Evolutionary conservation across 2,888 invertebrate species (phyloP).

Genomic region (Agrotis puta): DNA sequence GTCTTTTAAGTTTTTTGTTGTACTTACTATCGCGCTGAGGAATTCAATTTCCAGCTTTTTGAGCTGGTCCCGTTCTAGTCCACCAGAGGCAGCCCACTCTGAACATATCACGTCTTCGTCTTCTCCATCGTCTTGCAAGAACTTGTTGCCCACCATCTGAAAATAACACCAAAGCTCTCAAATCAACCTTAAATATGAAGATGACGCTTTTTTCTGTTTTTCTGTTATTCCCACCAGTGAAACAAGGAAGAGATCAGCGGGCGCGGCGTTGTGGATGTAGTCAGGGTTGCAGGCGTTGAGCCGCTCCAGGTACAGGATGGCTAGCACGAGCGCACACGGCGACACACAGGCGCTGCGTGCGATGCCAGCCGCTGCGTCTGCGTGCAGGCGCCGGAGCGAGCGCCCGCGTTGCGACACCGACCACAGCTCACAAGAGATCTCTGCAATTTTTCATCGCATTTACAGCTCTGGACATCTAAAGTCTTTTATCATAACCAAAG

Average conservation of each 20-base stretch:
- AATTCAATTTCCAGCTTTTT: constrained; percentile 97
- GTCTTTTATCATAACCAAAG: neutral
- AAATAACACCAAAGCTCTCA: constrained; percentile 34
- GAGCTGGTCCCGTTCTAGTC: constrained; percentile 94
- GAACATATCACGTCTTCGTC: constrained; percentile 97
- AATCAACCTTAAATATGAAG: neutral
- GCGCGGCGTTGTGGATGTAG: constrained; percentile 95
- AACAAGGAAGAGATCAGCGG: constrained; percentile 98
- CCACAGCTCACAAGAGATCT: constrained; percentile 96
- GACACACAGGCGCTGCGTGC: constrained; percentile 96
- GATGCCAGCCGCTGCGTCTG: constrained; percentile 94
- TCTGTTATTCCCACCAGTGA: constrained; percentile 93
- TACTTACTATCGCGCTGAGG: constrained; percentile 96
- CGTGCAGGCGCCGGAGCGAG: constrained; percentile 94
- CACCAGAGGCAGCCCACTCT: constrained; percentile 97
- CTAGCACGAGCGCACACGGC: constrained; percentile 97
- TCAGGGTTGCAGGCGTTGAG: constrained; percentile 95
- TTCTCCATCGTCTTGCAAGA: constrained; percentile 97
- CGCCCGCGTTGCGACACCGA: constrained; percentile 94
- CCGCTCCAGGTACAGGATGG: constrained; percentile 97
- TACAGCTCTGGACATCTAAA: neutral
- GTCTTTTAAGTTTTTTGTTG: constrained; percentile 5
- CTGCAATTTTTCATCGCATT: constrained; percentile 80
- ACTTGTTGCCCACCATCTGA: constrained; percentile 99
- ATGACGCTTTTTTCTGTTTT: neutral